Percentiles rank a stretch among this genome's conserved stretches.
phyloP scores from a whole-genome alignment of 1,140 invertebrate genomes.

The Pseudomyrmex flavicornis region DNA sequence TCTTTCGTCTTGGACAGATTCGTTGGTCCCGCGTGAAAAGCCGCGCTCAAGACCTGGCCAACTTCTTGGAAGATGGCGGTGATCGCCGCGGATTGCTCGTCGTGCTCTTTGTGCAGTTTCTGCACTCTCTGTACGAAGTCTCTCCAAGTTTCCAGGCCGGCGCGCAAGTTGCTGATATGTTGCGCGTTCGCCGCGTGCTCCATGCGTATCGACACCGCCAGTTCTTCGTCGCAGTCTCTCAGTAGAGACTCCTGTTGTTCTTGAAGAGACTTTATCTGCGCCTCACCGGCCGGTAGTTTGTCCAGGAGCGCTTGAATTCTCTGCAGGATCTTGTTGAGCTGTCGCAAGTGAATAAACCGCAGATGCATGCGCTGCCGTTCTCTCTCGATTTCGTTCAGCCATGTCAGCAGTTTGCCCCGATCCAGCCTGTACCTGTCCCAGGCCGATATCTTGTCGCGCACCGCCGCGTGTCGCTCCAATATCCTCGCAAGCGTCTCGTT shows the following conservation, averaged over 20 bases:
- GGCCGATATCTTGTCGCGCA: slow-evolving; percentile 89
- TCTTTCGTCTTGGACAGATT: slow-evolving; percentile 73
- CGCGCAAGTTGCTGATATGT: slow-evolving; percentile 91
- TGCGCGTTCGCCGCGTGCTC: slow-evolving; percentile 91
- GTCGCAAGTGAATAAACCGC: slow-evolving; percentile 91
- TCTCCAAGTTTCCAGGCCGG: slow-evolving; percentile 93
- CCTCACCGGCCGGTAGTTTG: slow-evolving; percentile 88
- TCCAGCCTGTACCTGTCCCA: slow-evolving; percentile 94
- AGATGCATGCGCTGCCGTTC: slow-evolving; percentile 92
- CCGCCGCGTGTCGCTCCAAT: slow-evolving; percentile 91
- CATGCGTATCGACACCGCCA: slow-evolving; percentile 91
- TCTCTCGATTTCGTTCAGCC: slow-evolving; percentile 93
- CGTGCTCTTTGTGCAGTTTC: slow-evolving; percentile 87
- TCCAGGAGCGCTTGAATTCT: slow-evolving; percentile 89
- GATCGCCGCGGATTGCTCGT: slow-evolving; percentile 86
- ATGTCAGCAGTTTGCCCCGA: slow-evolving; percentile 89
- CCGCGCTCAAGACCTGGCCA: slow-evolving; percentile 85
- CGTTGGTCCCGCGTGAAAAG: slow-evolving; percentile 73
- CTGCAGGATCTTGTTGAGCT: slow-evolving; percentile 89
- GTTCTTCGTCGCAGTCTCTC: slow-evolving; percentile 90
- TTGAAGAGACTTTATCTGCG: slow-evolving; percentile 87
- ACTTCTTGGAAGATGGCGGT: slow-evolving; percentile 86
- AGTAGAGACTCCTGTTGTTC: slow-evolving; percentile 89
- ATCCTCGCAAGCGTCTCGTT: slow-evolving; percentile 93
- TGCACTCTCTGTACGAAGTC: slow-evolving; percentile 89